Conservation (phyloP, 2,113 vertebrate species). For the Atlantisia rogersi region DNA sequence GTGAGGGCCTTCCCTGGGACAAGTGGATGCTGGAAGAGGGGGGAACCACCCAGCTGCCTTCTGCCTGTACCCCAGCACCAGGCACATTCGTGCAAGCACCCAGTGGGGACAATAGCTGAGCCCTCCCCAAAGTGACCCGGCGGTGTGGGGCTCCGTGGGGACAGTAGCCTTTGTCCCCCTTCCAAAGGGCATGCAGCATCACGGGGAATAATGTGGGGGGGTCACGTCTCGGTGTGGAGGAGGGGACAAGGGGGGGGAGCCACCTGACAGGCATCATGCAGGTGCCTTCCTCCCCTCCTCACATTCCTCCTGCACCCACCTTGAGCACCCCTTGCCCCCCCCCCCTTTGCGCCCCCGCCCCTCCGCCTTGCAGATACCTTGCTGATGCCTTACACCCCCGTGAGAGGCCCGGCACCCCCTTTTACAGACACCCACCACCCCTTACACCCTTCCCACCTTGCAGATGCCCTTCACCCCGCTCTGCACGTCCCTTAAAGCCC, state of each 20-base stretch:
- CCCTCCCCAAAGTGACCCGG: fast-evolving
- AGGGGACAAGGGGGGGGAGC: not conserved
- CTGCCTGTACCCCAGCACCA: not conserved
- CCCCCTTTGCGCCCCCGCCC: not conserved
- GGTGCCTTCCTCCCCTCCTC: not conserved
- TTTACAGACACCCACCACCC: not conserved
- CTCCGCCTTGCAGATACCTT: not conserved
- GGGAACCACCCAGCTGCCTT: not conserved
- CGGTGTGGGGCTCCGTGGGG: fast-evolving
- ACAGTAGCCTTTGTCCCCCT: not conserved
- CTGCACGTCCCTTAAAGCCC: not conserved
- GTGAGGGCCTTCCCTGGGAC: not conserved
- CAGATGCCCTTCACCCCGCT: not conserved
- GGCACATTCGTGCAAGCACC: fast-evolving
- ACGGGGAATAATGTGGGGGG: not conserved
- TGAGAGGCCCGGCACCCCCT: not conserved
- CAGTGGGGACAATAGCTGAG: not conserved
- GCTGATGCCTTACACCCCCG: not conserved
- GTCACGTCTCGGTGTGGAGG: not conserved
- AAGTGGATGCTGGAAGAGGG: not conserved
- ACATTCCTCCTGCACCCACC: not conserved
- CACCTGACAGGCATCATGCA: not conserved
- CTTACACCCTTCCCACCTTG: not conserved
- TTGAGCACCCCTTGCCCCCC: not conserved
- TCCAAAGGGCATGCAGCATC: not conserved